phyloP scores from a whole-genome alignment of 2,113 vertebrate species.

The Telmatochromis brachygnathus region DNA sequence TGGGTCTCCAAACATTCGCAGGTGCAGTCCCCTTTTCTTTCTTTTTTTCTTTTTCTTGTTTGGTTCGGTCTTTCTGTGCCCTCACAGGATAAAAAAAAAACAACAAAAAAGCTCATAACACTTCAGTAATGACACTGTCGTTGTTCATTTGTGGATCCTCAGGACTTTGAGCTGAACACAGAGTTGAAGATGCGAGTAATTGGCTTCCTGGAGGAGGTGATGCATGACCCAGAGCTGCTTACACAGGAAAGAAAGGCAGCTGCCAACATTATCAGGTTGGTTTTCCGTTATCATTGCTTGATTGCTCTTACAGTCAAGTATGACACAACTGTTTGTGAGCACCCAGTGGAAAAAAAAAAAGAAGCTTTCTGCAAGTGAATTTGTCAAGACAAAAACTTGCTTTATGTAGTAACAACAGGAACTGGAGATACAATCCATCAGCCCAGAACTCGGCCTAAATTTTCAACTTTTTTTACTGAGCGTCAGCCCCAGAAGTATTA shows the following conservation, averaged over 20 bases:
- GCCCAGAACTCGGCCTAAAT: neutral
- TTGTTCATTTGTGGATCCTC: slow-evolving; percentile 1
- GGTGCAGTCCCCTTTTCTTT: slow-evolving; percentile 63
- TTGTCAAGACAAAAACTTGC: neutral
- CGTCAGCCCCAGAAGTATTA: neutral
- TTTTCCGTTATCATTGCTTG: neutral
- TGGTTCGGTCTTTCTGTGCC: neutral
- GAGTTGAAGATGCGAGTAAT: slow-evolving; percentile 88
- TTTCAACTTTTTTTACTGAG: neutral
- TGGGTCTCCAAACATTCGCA: slow-evolving; percentile 98
- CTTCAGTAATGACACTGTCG: neutral
- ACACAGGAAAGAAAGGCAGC: slow-evolving; percentile 96
- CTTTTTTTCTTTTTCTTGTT: neutral
- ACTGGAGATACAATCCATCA: neutral
- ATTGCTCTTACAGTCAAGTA: neutral
- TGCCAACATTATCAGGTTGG: slow-evolving; percentile 90
- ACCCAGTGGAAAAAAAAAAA: neutral
- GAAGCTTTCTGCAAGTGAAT: neutral
- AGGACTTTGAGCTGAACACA: slow-evolving; percentile 91
- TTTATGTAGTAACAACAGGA: neutral
- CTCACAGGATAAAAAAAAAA: neutral
- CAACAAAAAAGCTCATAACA: neutral
- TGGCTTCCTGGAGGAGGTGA: slow-evolving; percentile 92
- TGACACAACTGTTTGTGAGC: neutral
- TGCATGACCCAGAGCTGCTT: slow-evolving; percentile 91